Conservation (phyloP, 2,888 invertebrate species). For the Pyralis farinalis region DNA sequence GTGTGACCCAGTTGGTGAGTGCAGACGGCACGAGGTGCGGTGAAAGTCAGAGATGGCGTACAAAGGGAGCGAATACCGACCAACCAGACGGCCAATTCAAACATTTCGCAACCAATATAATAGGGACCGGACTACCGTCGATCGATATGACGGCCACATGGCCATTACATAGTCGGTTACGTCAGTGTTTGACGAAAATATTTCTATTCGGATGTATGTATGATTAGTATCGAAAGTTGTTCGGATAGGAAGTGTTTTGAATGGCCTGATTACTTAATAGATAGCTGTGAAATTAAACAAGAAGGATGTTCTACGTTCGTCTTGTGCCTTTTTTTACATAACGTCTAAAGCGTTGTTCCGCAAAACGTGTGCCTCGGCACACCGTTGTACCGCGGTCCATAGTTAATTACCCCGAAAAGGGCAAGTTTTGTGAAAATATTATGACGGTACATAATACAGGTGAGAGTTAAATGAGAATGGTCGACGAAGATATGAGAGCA, state of each 20-base stretch:
- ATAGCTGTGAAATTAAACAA: background rate
- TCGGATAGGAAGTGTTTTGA: conserved; percentile 30
- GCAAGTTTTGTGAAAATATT: too few relatives aligned
- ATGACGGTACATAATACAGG: too few relatives aligned
- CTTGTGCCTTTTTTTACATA: too few relatives aligned
- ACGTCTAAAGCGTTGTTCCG: too few relatives aligned
- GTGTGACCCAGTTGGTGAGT: conserved; percentile 51
- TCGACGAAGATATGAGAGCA: too few relatives aligned
- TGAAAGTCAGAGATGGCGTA: conserved; percentile 66
- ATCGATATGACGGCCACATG: conserved; percentile 44
- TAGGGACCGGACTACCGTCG: conserved; percentile 35
- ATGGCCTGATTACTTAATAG: conserved; percentile 5
- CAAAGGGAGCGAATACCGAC: conserved; percentile 36
- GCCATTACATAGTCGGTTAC: conserved; percentile 46
- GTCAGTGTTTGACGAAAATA: conserved; percentile 41
- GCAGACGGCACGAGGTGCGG: conserved; percentile 39
- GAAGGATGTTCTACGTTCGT: background rate
- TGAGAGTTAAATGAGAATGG: too few relatives aligned
- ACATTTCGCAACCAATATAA: conserved; percentile 61
- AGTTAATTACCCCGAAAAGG: too few relatives aligned
- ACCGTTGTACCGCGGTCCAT: too few relatives aligned
- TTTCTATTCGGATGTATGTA: conserved; percentile 34
- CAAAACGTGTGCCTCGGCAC: too few relatives aligned
- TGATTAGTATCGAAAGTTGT: conserved; percentile 38
- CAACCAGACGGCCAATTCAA: conserved; percentile 41